Evolutionary conservation across 2,888 invertebrate genomes (phyloP), one percentile per base, ranked within the genome.

Genomic region (Melanotus villosus): DNA sequence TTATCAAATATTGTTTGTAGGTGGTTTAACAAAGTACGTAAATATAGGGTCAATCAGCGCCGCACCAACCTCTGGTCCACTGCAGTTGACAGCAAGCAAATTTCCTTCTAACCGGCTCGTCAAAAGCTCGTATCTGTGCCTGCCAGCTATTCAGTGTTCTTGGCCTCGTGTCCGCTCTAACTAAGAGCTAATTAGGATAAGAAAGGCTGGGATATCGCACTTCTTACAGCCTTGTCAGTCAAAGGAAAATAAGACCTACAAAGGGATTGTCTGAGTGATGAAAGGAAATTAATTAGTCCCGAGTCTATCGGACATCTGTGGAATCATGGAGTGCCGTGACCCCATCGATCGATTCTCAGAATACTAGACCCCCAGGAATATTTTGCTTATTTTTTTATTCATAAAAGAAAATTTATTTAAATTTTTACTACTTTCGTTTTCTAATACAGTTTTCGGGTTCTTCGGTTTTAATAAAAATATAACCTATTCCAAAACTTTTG

Each of bases 241-340:
- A 80, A 80, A 79, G 80, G 78, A 78, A 79, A 78, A 78, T 79
- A 79, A 78, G 78, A 77, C 79, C 72, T 73, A 78, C 79, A 79
- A 79, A 78, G 78, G 78, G 79, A 80, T 80, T 79, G 80, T 80
- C 79, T 79, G 77, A 76, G 74, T 79, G 80, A 80, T 81, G 81
- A 81, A 81, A 81, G 80, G 80, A 79, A 80, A 81, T 81, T 81
- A 81, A 81, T 81, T 81, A 81, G 78, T 77, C 76, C 75, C 73
- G 72, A 73, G 73, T 72, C 74, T 73, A 75, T 75, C 73, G 76
- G 73, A 74, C 76, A 72, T 74, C 74, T 74, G 74, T 71, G 71
- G 66, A 72, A 65, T 70, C 59, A 60, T 67, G 45, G 58, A 67
- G 70, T 58, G 66, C 66, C 50, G 30, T 67, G 70, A 65, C 65